Conservation (phyloP, 2,113 vertebrate genomes). For the Thryonomys swinderianus region DNA sequence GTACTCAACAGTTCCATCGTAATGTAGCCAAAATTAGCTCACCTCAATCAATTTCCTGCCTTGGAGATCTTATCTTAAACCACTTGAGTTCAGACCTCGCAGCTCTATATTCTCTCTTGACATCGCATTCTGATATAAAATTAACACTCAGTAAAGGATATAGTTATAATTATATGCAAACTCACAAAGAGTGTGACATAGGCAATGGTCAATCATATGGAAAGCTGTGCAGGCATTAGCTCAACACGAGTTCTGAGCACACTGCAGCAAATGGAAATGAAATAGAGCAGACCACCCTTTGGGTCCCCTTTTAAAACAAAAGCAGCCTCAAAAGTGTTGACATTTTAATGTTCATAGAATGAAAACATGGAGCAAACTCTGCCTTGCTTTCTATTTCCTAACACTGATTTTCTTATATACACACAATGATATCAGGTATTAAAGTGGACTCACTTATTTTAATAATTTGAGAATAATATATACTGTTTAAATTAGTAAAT, state of each 20-base stretch:
- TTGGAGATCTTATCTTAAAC: neutral
- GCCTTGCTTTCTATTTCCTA: neutral
- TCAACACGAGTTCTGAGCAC: neutral
- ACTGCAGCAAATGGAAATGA: neutral
- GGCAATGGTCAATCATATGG: neutral
- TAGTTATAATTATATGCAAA: neutral
- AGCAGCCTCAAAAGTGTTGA: neutral
- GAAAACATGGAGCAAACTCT: neutral
- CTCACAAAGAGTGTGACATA: neutral
- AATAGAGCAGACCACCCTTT: neutral
- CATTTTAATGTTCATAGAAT: neutral
- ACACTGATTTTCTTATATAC: neutral
- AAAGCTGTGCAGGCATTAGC: neutral
- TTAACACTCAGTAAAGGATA: neutral
- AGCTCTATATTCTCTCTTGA: neutral
- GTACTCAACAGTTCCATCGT: neutral
- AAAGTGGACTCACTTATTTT: neutral
- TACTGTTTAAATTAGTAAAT: neutral
- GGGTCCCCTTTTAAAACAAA: neutral
- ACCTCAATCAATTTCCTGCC: neutral
- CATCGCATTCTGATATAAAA: neutral
- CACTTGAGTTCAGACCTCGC: slow-evolving; percentile 18
- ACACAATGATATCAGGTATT: neutral
- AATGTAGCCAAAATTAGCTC: neutral
- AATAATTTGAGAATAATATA: neutral